Percentiles rank a stretch among this genome's conserved stretches.
Evolutionary conservation across 2,888 invertebrate genomes (phyloP).

Genomic region (Marasmarcha lunaedactyla): DNA sequence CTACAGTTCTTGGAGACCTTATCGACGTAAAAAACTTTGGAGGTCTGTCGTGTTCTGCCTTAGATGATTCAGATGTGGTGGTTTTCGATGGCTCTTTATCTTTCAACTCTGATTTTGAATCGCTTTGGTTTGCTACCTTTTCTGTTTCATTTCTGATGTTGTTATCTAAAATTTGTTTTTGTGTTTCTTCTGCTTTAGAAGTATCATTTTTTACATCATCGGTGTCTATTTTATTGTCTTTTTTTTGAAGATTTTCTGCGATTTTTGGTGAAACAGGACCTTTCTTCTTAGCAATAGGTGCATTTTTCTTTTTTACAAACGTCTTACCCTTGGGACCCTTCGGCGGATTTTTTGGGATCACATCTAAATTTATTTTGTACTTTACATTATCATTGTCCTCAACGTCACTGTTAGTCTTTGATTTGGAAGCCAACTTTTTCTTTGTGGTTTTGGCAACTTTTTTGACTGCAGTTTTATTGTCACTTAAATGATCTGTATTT

Average conservation of each 20-base stretch:
- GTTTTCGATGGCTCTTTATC: conserved; percentile 9
- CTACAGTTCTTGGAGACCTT: conserved; percentile 52
- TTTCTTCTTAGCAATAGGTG: conserved; percentile 35
- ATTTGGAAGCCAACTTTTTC: conserved; percentile 34
- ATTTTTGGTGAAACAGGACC: conserved; percentile 14
- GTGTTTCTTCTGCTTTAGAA: conserved; percentile 16
- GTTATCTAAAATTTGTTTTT: conserved; percentile 5
- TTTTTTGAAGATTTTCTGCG: conserved; percentile 16
- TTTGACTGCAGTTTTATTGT: conserved; percentile 16
- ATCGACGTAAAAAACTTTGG: conserved; percentile 59
- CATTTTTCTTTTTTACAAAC: conserved; percentile 32
- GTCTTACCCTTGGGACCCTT: conserved; percentile 41
- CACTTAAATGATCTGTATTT: neutral
- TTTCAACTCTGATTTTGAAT: conserved; percentile 11
- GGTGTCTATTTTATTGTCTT: conserved; percentile 10
- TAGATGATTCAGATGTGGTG: conserved; percentile 33
- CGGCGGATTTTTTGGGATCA: conserved; percentile 29
- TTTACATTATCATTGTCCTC: conserved; percentile 37
- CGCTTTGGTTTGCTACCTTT: conserved; percentile 14
- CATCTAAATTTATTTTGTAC: conserved; percentile 53
- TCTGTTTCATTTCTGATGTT: conserved; percentile 14
- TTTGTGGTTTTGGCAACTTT: conserved; percentile 17
- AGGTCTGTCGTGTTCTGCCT: conserved; percentile 49
- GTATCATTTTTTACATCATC: conserved; percentile 16
- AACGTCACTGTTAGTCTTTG: conserved; percentile 24